phyloP scores from a whole-genome alignment of 2,888 invertebrate species.

The Mesodorylaimus sp. region DNA sequence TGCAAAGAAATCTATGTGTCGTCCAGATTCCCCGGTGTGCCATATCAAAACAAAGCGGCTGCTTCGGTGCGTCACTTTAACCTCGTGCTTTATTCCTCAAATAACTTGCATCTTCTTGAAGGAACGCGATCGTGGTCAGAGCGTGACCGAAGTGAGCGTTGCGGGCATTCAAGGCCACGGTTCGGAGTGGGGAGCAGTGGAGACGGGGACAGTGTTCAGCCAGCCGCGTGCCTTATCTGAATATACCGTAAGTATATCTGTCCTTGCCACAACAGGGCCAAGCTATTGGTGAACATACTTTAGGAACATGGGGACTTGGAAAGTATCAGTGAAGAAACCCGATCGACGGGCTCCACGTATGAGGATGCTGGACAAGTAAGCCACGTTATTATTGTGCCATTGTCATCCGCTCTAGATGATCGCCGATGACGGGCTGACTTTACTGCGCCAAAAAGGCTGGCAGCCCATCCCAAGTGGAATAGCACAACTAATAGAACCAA shows the following conservation, averaged over 20 bases:
- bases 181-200: slow-evolving; percentile 5
- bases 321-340: slow-evolving; percentile 8
- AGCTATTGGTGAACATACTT: background rate
- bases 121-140: slow-evolving; percentile 24
- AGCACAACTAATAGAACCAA: too few relatives aligned
- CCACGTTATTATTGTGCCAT: too few relatives aligned
- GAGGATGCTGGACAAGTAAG: slow-evolving; percentile 8
- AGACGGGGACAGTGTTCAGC: slow-evolving; percentile 5
- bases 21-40: slow-evolving; percentile 1
- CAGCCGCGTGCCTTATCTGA: slow-evolving; percentile 10
- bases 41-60: background rate
- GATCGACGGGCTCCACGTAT: background rate
- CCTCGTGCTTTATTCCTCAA: background rate
- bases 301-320: slow-evolving; percentile 10
- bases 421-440: too few relatives aligned
- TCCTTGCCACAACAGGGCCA: background rate
- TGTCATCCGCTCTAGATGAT: too few relatives aligned
- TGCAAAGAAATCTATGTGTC: slow-evolving; percentile 6
- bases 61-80: background rate
- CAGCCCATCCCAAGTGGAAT: too few relatives aligned
- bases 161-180: slow-evolving; percentile 12
- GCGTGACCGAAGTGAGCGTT: slow-evolving; percentile 27
- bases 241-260: slow-evolving; percentile 8
- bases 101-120: background rate
- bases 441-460: too few relatives aligned